Base-by-base conservation (phyloP, 2,797 vertebrate genomes). In the Fratercula arctica region DNA sequence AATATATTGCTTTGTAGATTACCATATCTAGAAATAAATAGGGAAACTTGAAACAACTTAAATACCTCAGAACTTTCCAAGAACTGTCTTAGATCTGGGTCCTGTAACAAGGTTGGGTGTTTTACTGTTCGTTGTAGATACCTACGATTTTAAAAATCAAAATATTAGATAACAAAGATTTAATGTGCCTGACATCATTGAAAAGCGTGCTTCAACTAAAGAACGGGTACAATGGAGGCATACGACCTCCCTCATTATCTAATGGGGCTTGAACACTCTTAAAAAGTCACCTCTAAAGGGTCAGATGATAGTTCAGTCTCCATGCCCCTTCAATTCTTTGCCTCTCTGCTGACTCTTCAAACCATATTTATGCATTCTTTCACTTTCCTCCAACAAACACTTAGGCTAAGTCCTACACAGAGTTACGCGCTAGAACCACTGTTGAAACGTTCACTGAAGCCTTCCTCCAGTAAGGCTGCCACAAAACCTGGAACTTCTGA, bases 41-140 rank as follows among this genome's bases (percentile, higher is more conserved):
- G 66, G 16, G 91, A 48, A 87, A 92, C 45, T 76, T 69, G 84
- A 41, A 91, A 51, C 24, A 94, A 93, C 16, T 41, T 82, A 94
- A 85, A 97, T 98, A 99, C 99, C 98, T 99, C 99, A 3, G 98
- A 98, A 95, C 98, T 99, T 98, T 99, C 99, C 97, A 99, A 98
- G 75, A 99, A 99, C 96, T 99, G 99, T 91, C 99, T 98, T 86
- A 99, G 98, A 87, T 99, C 99, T 16, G 99, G 98, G 97, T 99
- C 99, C 93, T 99, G 99, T 88, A 99, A 98, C 92, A 99, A 98
- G 89, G 99, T 98, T 43, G 99, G 99, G 95, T 99, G 99, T 78
- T 99, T 99, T 84, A 99, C 99, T 33, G 99, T 99, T 96, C 99
- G 98, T 89, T 99, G 98, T 96, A 99, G 98, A 96, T 99, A 99